Conservation (phyloP, 2,888 invertebrate species). For the Operophtera brumata region DNA sequence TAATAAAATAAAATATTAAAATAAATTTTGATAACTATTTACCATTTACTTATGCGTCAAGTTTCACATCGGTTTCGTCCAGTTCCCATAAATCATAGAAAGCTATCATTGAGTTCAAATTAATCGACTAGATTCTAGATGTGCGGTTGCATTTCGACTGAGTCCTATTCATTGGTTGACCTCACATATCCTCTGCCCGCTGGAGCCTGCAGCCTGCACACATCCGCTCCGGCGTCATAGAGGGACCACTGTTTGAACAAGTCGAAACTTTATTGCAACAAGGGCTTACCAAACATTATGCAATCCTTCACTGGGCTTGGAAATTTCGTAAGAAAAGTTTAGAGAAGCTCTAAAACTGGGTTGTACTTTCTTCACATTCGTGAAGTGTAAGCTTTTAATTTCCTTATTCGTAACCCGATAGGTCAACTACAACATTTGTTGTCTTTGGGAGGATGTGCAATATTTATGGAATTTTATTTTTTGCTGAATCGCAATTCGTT, state of each 20-base stretch:
- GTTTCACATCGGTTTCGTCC: background rate
- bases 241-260: slow-evolving; percentile 15
- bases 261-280: slow-evolving; percentile 17
- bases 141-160: slow-evolving; percentile 7
- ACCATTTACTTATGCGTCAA: background rate
- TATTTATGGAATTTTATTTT: background rate
- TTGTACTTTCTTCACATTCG: background rate
- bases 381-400: background rate
- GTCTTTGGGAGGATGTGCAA: background rate
- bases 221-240: slow-evolving; percentile 27
- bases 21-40: background rate
- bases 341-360: background rate
- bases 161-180: slow-evolving; percentile 23
- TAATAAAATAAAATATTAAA: too few relatives aligned
- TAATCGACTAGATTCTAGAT: background rate
- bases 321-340: background rate
- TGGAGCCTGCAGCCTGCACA: slow-evolving; percentile 17
- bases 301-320: slow-evolving; percentile 7
- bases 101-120: too few relatives aligned
- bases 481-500: slow-evolving; percentile 1
- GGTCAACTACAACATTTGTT: background rate
- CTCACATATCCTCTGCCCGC: slow-evolving; percentile 24
- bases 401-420: background rate
- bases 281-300: slow-evolving; percentile 9
- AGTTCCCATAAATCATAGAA: too few relatives aligned